phyloP scores from a whole-genome alignment of 2,113 vertebrate species.

The Ahaetulla prasina region DNA sequence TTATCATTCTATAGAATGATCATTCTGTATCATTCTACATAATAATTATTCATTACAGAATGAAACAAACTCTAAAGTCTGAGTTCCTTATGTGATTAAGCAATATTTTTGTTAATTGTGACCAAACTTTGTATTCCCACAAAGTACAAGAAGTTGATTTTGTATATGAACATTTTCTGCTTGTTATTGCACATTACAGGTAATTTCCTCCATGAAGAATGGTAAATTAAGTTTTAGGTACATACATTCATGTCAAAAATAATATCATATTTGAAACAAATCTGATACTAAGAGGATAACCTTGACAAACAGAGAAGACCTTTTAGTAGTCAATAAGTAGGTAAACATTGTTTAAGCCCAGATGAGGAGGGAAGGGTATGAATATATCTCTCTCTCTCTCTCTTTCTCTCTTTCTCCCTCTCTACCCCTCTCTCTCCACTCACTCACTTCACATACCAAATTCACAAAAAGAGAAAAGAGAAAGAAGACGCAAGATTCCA shows the following conservation, averaged over 20 bases:
- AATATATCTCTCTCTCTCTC: neutral
- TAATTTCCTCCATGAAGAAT: neutral
- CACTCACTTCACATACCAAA: neutral
- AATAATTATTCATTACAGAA: neutral
- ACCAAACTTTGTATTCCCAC: neutral
- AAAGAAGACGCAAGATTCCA: neutral
- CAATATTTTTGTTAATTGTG: neutral
- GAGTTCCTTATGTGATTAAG: neutral
- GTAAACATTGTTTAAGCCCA: neutral
- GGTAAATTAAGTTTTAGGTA: neutral
- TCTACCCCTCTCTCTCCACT: neutral
- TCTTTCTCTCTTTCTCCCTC: neutral
- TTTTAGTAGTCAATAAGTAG: neutral
- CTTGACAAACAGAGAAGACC: neutral
- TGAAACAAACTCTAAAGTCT: neutral
- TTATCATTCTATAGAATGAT: neutral
- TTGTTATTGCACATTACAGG: neutral
- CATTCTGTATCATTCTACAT: neutral
- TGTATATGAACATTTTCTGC: neutral
- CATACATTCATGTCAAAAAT: neutral
- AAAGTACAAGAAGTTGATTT: neutral
- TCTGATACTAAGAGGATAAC: neutral
- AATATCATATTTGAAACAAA: neutral
- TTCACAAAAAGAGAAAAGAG: neutral
- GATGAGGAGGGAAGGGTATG: neutral